Base-by-base conservation (phyloP, 2,113 vertebrate genomes). In the Xiphophorus hellerii region DNA sequence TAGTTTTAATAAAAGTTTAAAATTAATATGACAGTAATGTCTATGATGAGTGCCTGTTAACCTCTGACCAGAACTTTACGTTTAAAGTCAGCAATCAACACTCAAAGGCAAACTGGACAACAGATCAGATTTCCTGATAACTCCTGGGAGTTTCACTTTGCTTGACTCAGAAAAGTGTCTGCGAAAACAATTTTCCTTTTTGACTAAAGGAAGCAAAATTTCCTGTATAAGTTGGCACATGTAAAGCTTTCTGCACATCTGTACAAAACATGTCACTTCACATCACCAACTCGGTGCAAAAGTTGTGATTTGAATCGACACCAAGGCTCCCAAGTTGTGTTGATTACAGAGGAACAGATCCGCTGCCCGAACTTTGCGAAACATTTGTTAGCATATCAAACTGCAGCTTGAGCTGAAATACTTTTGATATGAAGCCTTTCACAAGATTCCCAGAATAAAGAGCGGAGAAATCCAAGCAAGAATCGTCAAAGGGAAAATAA, bases 321-420 rank as follows among this genome's bases (percentile, higher is more conserved):
- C 69, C 66, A 62, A 80, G 28, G 78, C 20, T 33, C 42, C 73
- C 84, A 39, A 76, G 65, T 73, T 80, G 81, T 73, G 71, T 84
- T 33, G 72, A 64, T 71, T 29, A 80, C 81, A 78, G 15, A 62
- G 20, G 0, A 44, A 72, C 60, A 66, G 48, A 37, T 80, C 51
- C 25, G 62, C 17, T 48, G 78, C 54, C 73, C 63, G 61, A 71
- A 76, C 29, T 64, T 44, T 61, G 51, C 80, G 70, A 87, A 80
- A 82, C 88, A 58, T 81, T 87, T 87, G 64, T 69, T 87, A 71
- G 58, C 28, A 73, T 58, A 58, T 30, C 65, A 76, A 69, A n/a
- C 10, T 69, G 69, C 44, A 63, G 70, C 75, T 30, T 58, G 81
- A 79, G 78, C 71, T 78, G 71, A 62, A 44, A 68, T 69, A 73